Evolutionary conservation across 2,888 invertebrate genomes (phyloP), one percentile per base, ranked within the genome.

Genomic region (Chymomyza caudatula): DNA sequence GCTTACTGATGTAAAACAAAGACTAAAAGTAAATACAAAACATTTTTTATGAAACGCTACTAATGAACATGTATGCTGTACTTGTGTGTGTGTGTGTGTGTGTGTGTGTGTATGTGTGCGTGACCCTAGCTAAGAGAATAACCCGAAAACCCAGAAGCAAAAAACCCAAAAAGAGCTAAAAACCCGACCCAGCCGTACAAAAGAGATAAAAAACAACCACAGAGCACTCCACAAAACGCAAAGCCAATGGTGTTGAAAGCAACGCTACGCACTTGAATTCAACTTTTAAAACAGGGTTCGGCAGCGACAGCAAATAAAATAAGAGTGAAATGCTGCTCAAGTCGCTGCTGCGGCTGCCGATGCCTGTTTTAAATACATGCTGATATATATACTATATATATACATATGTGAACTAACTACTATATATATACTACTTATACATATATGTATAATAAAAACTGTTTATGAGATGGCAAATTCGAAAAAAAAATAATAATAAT

Each of bases 1-100:
- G 88, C 88, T 88, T 88, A 88, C 85, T 83, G 83, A 86, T 82
- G 89, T 78, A 88, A 87, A 88, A 88, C 85, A 88, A 88, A 88
- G 88, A 88, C 88, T 88, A 78, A 87, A 74, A 73, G 56, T 59
- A 63, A 65, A 65, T 43, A 63, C 49, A 65, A 69, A 62, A 53
- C 51, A 66, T 60, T 60, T 49, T 43, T 37, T 56, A 17, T 22
- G 49, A 42, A 58, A 68, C 44, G 17, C 17, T 47, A 47, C 15
- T 6, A 47, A 17, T 47, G 15, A 15, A 47, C 44, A 17, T 17
- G 17, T 17, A 15, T n/a, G 44, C 17, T 47, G 17, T 47, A 4
- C 44, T 15, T 13, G 44, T 47, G 4, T 47, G 29, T 37, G 29
- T 37, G 11, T 37, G 11, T 11, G 8, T 37, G 29, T 37, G 11